These are phyloP conservation scores for Drosophila algonquin DNA, from an alignment of 2,888 invertebrate species.

Conservation along the genomic window DNA sequence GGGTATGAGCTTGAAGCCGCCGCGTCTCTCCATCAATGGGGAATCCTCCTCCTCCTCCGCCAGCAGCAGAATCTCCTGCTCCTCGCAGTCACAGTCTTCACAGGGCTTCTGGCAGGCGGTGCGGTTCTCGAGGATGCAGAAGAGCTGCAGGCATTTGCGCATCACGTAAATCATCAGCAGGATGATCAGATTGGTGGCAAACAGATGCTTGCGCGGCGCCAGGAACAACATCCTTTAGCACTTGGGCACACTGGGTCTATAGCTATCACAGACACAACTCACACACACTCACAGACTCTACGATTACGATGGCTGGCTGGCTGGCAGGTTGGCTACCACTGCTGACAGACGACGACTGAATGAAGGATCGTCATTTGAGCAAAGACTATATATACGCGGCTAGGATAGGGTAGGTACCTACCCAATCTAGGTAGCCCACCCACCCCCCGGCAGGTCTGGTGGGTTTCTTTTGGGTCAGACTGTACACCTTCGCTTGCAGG, in stretches of 20 bases:
- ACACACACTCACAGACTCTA: conserved; percentile 25
- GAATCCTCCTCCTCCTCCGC: conserved; percentile 37
- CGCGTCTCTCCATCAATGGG: conserved; percentile 44
- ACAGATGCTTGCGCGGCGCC: conserved; percentile 73
- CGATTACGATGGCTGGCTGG: not conserved
- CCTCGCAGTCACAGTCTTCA: conserved; percentile 46
- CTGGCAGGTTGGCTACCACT: conserved; percentile 13
- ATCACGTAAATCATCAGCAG: conserved; percentile 74
- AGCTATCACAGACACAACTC: conserved; percentile 40
- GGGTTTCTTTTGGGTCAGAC: conserved; percentile 16
- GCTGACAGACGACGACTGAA: conserved; percentile 56
- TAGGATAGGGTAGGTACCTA: not conserved
- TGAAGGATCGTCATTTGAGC: conserved; percentile 32
- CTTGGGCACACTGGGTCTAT: conserved; percentile 35
- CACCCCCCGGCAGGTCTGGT: conserved; percentile 3
- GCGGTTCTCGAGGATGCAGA: conserved; percentile 75
- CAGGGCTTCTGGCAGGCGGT: conserved; percentile 41
- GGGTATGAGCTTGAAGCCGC: conserved; percentile 68
- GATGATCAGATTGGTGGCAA: conserved; percentile 72
- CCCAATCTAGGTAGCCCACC: not conserved
- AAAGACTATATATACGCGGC: conserved; percentile 32
- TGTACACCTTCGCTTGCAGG: conserved; percentile 23
- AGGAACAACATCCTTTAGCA: conserved; percentile 67
- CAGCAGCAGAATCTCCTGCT: conserved; percentile 9
- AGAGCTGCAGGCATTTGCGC: conserved; percentile 71